Percentiles rank a stretch among this genome's conserved stretches.
These are phyloP conservation scores for Numida meleagris DNA, from an alignment of 2,113 vertebrate species.

Conservation along the genomic window DNA sequence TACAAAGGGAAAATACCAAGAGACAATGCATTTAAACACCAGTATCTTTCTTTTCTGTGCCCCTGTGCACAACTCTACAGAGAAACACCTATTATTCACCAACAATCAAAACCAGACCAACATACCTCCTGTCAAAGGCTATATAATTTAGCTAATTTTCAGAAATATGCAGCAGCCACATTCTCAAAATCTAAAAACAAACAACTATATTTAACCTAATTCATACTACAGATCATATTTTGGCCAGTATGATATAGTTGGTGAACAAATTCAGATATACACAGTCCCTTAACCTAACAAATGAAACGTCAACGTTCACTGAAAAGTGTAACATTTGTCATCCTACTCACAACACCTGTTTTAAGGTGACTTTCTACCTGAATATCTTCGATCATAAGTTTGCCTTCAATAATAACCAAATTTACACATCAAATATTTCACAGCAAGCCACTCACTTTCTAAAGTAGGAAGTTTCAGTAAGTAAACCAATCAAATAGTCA, in stretches of 20 bases:
- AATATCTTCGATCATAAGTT: constrained; percentile 84
- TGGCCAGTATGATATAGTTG: constrained; percentile 90
- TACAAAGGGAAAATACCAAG: constrained; percentile 99
- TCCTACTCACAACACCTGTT: constrained; percentile 87
- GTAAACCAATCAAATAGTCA: constrained; percentile 86
- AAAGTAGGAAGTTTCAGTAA: constrained; percentile 82
- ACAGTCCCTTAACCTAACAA: constrained; percentile 80
- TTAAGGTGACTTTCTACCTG: constrained; percentile 90
- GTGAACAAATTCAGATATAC: constrained; percentile 90
- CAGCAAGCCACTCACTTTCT: constrained; percentile 87
- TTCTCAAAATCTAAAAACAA: constrained; percentile 88
- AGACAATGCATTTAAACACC: constrained; percentile 99
- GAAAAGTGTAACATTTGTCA: constrained; percentile 78
- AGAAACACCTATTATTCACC: constrained; percentile 93
- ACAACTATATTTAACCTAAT: constrained; percentile 91
- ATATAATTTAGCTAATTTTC: constrained; percentile 92
- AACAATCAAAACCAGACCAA: constrained; percentile 94
- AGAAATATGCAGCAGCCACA: constrained; percentile 91
- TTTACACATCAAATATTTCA: constrained; percentile 87
- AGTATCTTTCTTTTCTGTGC: constrained; percentile 91
- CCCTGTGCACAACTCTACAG: constrained; percentile 95
- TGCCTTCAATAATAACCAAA: constrained; percentile 84
- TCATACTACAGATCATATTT: constrained; percentile 89
- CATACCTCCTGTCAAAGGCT: constrained; percentile 92
- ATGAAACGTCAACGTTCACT: constrained; percentile 82